Base-by-base conservation (phyloP, 2,797 vertebrate species). In the Muraenolepis orangiensis region DNA sequence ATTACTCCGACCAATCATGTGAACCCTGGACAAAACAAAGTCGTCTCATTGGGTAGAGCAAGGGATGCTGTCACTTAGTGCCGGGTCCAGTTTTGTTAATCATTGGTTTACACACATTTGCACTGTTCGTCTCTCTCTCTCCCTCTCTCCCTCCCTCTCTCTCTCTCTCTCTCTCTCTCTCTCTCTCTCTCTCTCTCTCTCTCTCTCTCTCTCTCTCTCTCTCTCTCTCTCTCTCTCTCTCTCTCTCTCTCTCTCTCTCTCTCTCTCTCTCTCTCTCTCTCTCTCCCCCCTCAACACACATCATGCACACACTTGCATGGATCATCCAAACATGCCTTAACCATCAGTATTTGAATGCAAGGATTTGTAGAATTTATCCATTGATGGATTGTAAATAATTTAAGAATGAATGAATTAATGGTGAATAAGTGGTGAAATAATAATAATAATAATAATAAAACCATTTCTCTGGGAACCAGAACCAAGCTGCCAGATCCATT, bases 21-120 rank as follows among this genome's bases (percentile, higher is more conserved):
- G 83, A 92, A 95, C 95, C 94, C 94, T 94, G 93, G 93, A 94
- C 92, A 92, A 92, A 94, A 94, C 95, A 96, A 94, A 95, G 93
- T 95, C 93, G 93, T 96, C 93, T 75, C 80, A 81, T 84, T 91
- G 81, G 91, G 86, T 83, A 87, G 90, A 92, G 93, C 74, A 83
- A 82, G 32, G 36, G 70, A n/a, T 16, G 83, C 88, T 81, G 81
- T 78, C 72, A 46, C 81, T 70, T 71, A 75, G 71, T 78, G 5
- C 76, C 71, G 80, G 84, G 76, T 80, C 81, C 3, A 71, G 13
- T 80, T 73, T 76, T 46, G 78, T 72, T 81, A 29, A 66, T 87
- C 82, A 87, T 80, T 81, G 30, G n/a, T 66, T 61, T 51, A 38
- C 40, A 23, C 38, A 16, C 0, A 42, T n/a, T n/a, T n/a, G n/a